phyloP scores from a whole-genome alignment of 2,113 vertebrate species.

The Lophura nycthemera region DNA sequence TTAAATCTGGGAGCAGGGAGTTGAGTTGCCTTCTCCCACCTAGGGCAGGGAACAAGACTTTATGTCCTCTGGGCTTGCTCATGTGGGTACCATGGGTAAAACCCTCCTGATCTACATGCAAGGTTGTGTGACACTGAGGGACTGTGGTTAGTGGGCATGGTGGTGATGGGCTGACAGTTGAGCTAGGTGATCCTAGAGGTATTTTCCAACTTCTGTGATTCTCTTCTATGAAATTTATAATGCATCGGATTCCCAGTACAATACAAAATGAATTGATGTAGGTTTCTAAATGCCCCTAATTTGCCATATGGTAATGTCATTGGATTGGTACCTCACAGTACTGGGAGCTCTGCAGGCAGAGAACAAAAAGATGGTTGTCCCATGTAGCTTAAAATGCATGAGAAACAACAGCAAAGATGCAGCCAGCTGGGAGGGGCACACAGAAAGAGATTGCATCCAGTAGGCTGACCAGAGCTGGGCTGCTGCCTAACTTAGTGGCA shows the following conservation, averaged over 20 bases:
- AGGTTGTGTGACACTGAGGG: no score
- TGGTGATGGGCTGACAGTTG: no score
- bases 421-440: not conserved
- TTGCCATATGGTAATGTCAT: not conserved
- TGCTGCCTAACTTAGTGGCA: not conserved
- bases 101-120: no score
- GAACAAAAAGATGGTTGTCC: conserved; percentile 48
- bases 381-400: not conserved
- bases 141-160: no score
- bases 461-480: not conserved
- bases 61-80: no score
- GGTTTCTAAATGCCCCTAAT: not conserved
- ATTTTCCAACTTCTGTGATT: no score
- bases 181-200: no score
- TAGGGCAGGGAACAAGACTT: no score
- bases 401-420: not conserved
- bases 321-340: conserved; percentile 31
- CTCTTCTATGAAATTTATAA: not conserved
- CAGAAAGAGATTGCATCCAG: not conserved
- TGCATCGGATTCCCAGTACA: not conserved
- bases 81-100: no score
- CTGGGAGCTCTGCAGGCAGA: conserved; percentile 15
- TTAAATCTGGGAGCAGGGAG: no score
- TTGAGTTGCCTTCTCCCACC: no score
- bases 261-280: not conserved